phyloP scores from a whole-genome alignment of 2,888 invertebrate species.

The Helicoverpa assulta region DNA sequence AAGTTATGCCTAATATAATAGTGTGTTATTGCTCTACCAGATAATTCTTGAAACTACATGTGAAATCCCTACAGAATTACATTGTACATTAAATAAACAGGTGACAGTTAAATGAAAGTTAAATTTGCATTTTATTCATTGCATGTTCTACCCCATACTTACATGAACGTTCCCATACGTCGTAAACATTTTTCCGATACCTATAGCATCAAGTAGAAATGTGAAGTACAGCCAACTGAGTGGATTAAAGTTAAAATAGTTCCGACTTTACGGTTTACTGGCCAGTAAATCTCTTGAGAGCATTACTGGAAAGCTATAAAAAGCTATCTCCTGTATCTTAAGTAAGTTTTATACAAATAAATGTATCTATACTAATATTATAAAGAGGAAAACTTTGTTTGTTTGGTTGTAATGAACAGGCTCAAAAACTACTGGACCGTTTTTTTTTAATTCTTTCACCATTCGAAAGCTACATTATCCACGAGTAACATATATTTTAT shows the following conservation, averaged over 20 bases:
- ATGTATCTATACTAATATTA: too few species aligned
- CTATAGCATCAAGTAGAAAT: conserved; percentile 23
- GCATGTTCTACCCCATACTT: conserved; percentile 9
- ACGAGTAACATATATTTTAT: too few species aligned
- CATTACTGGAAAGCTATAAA: conserved; percentile 17
- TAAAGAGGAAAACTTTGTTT: too few species aligned
- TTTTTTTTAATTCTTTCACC: too few species aligned
- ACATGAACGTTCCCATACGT: conserved; percentile 15
- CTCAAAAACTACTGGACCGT: too few species aligned
- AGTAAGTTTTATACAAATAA: neutral
- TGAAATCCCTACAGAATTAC: neutral
- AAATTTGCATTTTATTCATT: conserved; percentile 8
- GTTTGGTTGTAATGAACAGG: too few species aligned
- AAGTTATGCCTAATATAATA: too few species aligned
- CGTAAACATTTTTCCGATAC: conserved; percentile 37
- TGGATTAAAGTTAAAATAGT: conserved; percentile 42
- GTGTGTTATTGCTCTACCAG: neutral
- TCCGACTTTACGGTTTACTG: conserved; percentile 22
- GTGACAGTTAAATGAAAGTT: neutral
- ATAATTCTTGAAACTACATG: neutral
- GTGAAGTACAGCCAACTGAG: conserved; percentile 29
- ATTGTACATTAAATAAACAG: too few species aligned
- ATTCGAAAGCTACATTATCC: too few species aligned
- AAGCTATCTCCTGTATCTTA: conserved; percentile 3
- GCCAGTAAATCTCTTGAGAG: conserved; percentile 18